Base-by-base conservation (phyloP, 1,140 invertebrate species). In the Drosophila jambulina region DNA sequence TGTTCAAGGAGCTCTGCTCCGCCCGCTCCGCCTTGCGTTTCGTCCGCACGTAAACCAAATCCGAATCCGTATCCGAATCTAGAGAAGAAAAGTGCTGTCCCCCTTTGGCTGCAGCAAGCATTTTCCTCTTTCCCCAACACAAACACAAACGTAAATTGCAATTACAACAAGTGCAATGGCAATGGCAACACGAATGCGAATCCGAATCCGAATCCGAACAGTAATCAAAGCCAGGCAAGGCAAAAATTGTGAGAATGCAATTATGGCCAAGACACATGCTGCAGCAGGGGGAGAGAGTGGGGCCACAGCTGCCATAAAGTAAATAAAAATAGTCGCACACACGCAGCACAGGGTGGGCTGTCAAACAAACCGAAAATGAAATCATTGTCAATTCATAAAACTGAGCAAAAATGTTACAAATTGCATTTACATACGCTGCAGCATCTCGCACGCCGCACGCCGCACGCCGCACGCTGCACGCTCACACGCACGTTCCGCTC, bases 321-420 rank as follows among this genome's bases (percentile, higher is more conserved):
- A 87, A 88, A 84, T 88, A 84, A 78, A 87, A 80, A 67, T 62
- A 65, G 60, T 17, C 42, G 46, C 53, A 79, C 59, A 74, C 83
- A 62, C 54, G 23, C 67, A 58, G 36, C 23, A n/a, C 59, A 27
- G 23, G 34, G 46, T 38, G 57, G 76, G 45, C 80, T 83, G 84
- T 83, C 80, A 87, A 84, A 80, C 83, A 87, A 84, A 88, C 84
- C 74, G 72, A 88, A 84, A 88, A 88, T 88, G 84, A 88, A 88
- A 88, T 88, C 84, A 88, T 90, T 88, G 84, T 88, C 84, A 88
- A 88, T 88, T 88, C 84, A 90, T 88, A 88, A 88, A 90, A 88
- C 65, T 83, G 80, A 71, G 78, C 80, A 90, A 84, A 78, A 90
- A 84, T 88, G 64, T 75, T 88, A 78, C 84, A 88, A 88, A 88